Percentiles rank a stretch among this genome's conserved stretches.
phyloP scores from a whole-genome alignment of 2,113 vertebrate species.

The Gobius niger region DNA sequence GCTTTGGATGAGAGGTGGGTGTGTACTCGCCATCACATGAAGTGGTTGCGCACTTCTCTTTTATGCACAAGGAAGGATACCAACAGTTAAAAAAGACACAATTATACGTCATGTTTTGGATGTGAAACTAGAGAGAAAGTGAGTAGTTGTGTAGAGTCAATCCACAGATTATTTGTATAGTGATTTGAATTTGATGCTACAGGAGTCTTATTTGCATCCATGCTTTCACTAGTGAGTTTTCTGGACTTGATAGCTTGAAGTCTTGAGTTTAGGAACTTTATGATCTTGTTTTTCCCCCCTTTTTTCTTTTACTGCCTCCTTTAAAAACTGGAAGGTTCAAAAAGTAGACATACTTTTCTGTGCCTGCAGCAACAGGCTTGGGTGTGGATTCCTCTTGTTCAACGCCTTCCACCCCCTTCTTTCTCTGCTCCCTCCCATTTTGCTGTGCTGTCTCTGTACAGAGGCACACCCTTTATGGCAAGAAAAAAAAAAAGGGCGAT shows the following conservation, averaged over 20 bases:
- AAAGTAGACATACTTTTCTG: slow-evolving; percentile 43
- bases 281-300: neutral
- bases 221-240: neutral
- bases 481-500: slow-evolving; percentile 19
- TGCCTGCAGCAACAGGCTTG: slow-evolving; percentile 52
- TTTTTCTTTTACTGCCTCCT: slow-evolving; percentile 8
- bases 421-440: slow-evolving; percentile 51
- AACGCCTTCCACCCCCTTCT: slow-evolving; percentile 49
- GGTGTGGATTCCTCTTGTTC: slow-evolving; percentile 69
- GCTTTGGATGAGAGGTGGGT: slow-evolving; percentile 64
- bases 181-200: slow-evolving; percentile 23
- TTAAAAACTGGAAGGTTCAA: slow-evolving; percentile 17
- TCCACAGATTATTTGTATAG: neutral
- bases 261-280: neutral
- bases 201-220: slow-evolving; percentile 17
- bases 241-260: neutral
- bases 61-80: slow-evolving; percentile 11
- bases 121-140: neutral
- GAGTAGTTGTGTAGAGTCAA: neutral
- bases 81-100: neutral
- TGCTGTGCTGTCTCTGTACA: slow-evolving; percentile 57
- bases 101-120: neutral
- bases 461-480: slow-evolving; percentile 67
- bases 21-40: slow-evolving; percentile 65
- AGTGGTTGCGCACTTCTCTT: slow-evolving; percentile 61